Conservation (phyloP, 2,888 invertebrate species). For the Lepidocyrtinus sp. region DNA sequence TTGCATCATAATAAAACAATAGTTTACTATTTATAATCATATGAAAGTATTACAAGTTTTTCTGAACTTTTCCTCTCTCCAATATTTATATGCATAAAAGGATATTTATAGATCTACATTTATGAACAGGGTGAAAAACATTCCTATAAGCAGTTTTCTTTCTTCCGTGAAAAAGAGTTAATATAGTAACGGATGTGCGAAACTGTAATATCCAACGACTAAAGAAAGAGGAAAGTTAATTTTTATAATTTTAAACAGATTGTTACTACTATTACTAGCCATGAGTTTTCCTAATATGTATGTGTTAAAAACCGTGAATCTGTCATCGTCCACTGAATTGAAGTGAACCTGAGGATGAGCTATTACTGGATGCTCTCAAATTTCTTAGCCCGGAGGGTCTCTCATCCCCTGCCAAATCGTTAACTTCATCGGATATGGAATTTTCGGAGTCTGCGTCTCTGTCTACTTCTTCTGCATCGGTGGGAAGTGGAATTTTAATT, state of each 20-base stretch:
- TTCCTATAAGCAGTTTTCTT: background rate
- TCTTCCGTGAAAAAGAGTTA: background rate
- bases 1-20: slow-evolving; percentile 10
- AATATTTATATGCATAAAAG: background rate
- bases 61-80: background rate
- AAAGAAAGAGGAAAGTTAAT: slow-evolving; percentile 4
- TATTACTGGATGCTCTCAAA: no score
- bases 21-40: background rate
- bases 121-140: background rate
- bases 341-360: no score
- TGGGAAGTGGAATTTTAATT: no score
- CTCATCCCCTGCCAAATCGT: no score
- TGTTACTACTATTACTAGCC: slow-evolving; percentile 24
- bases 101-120: background rate
- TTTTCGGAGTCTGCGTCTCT: no score
- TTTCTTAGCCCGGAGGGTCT: no score
- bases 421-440: no score
- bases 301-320: no score
- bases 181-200: background rate
- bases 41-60: background rate
- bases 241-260: slow-evolving; percentile 23
- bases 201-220: background rate
- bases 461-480: no score
- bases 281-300: slow-evolving; percentile 43
- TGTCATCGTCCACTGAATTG: no score